Conservation (phyloP, 30 jellyfish, hydroid and myxozoan species). For the Aurelia sp. region DNA sequence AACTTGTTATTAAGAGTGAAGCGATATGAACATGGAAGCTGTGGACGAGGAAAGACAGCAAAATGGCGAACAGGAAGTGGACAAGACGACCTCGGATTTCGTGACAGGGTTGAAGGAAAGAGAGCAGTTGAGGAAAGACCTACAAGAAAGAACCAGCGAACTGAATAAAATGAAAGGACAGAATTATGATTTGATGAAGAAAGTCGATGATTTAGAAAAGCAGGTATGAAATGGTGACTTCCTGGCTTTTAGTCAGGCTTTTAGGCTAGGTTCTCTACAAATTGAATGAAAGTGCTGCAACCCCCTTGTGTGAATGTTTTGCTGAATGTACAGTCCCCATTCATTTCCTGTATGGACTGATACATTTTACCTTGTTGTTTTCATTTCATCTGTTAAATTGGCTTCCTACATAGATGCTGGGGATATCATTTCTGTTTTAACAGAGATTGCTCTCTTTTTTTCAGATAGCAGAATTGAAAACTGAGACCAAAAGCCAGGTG, state of each 20-base stretch:
- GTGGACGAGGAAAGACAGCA: slow-evolving; percentile 1
- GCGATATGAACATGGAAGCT: slow-evolving; percentile 1
- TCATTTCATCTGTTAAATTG: too few relatives aligned
- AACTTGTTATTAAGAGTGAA: background rate
- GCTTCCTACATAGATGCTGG: too few relatives aligned
- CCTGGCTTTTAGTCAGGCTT: too few relatives aligned
- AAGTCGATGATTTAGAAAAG: slow-evolving; percentile 72
- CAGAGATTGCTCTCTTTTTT: background rate
- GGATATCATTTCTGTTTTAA: too few relatives aligned
- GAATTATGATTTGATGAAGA: slow-evolving; percentile 82
- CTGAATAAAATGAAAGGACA: slow-evolving; percentile 84
- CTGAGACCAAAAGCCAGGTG: slow-evolving; percentile 45
- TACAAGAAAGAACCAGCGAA: slow-evolving; percentile 66
- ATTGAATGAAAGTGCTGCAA: too few relatives aligned
- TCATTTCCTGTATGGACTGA: too few relatives aligned
- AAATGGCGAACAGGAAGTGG: slow-evolving; percentile 34
- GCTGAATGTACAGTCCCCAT: too few relatives aligned
- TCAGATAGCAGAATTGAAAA: slow-evolving; percentile 34
- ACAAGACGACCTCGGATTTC: slow-evolving; percentile 73
- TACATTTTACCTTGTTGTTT: too few relatives aligned
- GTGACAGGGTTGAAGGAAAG: slow-evolving; percentile 80
- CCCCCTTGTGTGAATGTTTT: too few relatives aligned
- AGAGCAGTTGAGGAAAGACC: slow-evolving; percentile 69
- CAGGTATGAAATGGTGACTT: slow-evolving; percentile 50
- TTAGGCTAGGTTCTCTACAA: too few relatives aligned